phyloP scores from a whole-genome alignment of 2,797 vertebrate genomes.

The Sebastes flavidus region DNA sequence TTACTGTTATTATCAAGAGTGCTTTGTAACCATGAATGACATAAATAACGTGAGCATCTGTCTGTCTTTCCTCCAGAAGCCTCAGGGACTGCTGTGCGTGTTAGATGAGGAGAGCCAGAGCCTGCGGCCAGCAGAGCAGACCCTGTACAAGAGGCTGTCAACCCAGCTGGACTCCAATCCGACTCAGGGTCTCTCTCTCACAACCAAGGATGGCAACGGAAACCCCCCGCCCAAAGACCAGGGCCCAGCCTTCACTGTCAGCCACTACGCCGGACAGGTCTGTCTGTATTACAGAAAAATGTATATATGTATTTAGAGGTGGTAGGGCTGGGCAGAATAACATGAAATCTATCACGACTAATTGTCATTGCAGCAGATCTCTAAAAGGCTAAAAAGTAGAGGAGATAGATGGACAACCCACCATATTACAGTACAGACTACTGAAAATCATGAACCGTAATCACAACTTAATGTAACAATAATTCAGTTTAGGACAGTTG shows the following conservation, averaged over 20 bases:
- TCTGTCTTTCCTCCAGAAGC: constrained; percentile 83
- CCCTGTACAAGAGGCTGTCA: constrained; percentile 89
- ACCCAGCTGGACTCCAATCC: constrained; percentile 85
- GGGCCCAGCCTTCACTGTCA: constrained; percentile 87
- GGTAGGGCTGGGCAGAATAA: background rate
- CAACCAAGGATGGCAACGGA: constrained; percentile 93
- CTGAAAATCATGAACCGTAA: background rate
- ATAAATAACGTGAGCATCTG: constrained; percentile 40
- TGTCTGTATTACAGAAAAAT: constrained; percentile 46
- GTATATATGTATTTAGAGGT: background rate
- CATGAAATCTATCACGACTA: background rate
- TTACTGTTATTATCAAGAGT: constrained; percentile 6
- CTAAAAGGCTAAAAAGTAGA: background rate
- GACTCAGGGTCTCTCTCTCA: constrained; percentile 84
- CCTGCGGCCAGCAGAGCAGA: constrained; percentile 86
- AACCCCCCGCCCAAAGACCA: constrained; percentile 91
- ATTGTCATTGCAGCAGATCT: background rate
- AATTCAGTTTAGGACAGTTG: background rate
- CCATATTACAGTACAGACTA: too few species aligned
- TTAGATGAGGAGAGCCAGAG: constrained; percentile 94
- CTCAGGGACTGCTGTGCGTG: constrained; percentile 90
- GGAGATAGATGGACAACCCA: background rate
- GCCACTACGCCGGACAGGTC: constrained; percentile 93
- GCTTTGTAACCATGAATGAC: constrained; percentile 27
- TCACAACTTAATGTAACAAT: background rate